Percentiles rank a stretch among this genome's conserved stretches.
These are phyloP conservation scores for Julus scandinavius DNA, from an alignment of 2,888 invertebrate genomes.

Conservation along the genomic window DNA sequence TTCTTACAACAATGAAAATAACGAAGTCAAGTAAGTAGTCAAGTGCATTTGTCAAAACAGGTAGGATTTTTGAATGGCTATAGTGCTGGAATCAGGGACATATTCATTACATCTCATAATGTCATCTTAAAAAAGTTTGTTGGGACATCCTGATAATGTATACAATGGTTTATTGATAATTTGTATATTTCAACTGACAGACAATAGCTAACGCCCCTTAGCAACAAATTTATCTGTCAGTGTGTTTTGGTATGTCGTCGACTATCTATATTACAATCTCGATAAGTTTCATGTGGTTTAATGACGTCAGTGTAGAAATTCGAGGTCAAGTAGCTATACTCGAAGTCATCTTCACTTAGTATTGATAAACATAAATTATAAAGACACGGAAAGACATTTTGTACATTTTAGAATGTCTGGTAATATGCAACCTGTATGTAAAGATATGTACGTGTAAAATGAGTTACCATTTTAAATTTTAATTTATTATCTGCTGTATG, in stretches of 20 bases:
- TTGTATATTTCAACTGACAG: background rate
- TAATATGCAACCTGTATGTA: background rate
- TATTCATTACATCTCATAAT: too few relatives aligned
- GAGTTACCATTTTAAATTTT: background rate
- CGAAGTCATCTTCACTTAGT: background rate
- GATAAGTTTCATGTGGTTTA: background rate
- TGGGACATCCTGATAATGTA: too few relatives aligned
- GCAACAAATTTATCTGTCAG: background rate
- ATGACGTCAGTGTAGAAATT: background rate
- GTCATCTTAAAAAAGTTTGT: too few relatives aligned
- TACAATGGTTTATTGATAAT: background rate
- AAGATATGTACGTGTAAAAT: background rate
- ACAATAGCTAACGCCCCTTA: background rate
- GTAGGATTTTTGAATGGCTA: too few relatives aligned
- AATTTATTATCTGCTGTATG: too few relatives aligned
- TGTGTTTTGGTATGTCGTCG: background rate
- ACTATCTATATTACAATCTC: background rate
- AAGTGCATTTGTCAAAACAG: too few relatives aligned
- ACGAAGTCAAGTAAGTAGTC: slow-evolving; percentile 68
- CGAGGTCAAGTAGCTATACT: slow-evolving; percentile 18
- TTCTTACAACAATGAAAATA: slow-evolving; percentile 76
- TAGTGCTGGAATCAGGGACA: too few relatives aligned
- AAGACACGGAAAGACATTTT: background rate
- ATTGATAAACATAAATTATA: background rate
- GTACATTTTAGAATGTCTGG: background rate